Evolutionary conservation across 1,140 invertebrate species (phyloP).

Genomic region (Papilio xuthus): DNA sequence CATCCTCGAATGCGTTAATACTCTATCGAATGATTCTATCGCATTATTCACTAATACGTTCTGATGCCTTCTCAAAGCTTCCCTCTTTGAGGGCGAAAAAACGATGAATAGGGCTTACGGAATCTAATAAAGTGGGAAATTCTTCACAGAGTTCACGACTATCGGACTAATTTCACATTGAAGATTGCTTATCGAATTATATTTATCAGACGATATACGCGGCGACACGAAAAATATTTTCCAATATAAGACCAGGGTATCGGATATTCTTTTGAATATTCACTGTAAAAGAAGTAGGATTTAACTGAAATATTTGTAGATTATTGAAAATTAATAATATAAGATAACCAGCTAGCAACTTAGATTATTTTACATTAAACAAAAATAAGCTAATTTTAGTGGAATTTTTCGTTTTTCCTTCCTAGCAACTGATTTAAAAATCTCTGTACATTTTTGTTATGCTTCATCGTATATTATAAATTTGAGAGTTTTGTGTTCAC

Average conservation of each 20-base stretch:
- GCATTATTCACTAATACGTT: conserved; percentile 76
- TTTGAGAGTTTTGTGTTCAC: not conserved
- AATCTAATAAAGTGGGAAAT: conserved; percentile 80
- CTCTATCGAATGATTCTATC: conserved; percentile 72
- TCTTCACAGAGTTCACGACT: conserved; percentile 60
- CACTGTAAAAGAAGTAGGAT: not conserved
- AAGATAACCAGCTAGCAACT: not conserved
- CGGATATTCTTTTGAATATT: not conserved
- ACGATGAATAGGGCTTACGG: conserved; percentile 77
- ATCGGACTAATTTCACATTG: conserved; percentile 65
- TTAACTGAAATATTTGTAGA: not conserved
- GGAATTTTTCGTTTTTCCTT: too few species aligned
- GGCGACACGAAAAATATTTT: conserved; percentile 29
- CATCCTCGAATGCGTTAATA: conserved; percentile 66
- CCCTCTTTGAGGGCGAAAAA: conserved; percentile 70
- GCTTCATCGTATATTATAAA: not conserved
- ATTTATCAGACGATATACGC: not conserved
- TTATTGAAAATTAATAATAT: not conserved
- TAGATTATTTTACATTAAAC: not conserved
- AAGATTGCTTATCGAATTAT: conserved; percentile 38
- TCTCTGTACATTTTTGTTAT: not conserved
- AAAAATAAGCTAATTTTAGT: not conserved
- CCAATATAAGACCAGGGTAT: not conserved
- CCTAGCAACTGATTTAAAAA: not conserved
- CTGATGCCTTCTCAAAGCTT: conserved; percentile 69